phyloP scores from a whole-genome alignment of 2,888 invertebrate genomes.

The Drosophila demipolita region DNA sequence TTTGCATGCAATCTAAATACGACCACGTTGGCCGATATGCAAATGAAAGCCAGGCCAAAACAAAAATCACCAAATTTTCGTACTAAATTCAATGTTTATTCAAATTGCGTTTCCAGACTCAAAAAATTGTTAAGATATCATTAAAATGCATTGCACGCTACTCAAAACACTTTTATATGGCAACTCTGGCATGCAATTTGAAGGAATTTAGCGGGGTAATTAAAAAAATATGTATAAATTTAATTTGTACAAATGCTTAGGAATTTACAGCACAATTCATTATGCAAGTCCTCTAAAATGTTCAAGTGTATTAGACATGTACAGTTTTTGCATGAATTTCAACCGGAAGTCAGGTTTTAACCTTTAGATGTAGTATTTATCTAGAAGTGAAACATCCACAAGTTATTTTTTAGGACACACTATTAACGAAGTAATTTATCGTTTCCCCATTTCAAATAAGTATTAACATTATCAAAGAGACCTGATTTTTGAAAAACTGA shows the following conservation, averaged over 20 bases:
- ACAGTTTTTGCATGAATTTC: background rate
- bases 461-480: background rate
- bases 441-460: background rate
- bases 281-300: background rate
- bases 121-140: slow-evolving; percentile 8
- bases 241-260: background rate
- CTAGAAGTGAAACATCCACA: background rate
- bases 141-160: slow-evolving; percentile 22
- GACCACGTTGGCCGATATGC: slow-evolving; percentile 25
- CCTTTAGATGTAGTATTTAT: background rate
- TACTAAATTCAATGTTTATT: slow-evolving; percentile 1
- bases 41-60: slow-evolving; percentile 27
- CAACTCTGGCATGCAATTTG: background rate
- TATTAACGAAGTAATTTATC: background rate
- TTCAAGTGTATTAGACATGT: background rate
- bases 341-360: background rate
- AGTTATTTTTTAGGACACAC: background rate
- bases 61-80: slow-evolving; percentile 18
- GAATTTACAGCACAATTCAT: background rate
- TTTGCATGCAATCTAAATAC: slow-evolving; percentile 30
- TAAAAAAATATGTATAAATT: background rate
- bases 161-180: slow-evolving; percentile 9
- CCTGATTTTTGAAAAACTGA: background rate
- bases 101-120: slow-evolving; percentile 13
- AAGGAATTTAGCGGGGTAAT: background rate